These are phyloP conservation scores for Dicaeum eximium DNA, from an alignment of 2,113 vertebrate genomes.

Conservation along the genomic window DNA sequence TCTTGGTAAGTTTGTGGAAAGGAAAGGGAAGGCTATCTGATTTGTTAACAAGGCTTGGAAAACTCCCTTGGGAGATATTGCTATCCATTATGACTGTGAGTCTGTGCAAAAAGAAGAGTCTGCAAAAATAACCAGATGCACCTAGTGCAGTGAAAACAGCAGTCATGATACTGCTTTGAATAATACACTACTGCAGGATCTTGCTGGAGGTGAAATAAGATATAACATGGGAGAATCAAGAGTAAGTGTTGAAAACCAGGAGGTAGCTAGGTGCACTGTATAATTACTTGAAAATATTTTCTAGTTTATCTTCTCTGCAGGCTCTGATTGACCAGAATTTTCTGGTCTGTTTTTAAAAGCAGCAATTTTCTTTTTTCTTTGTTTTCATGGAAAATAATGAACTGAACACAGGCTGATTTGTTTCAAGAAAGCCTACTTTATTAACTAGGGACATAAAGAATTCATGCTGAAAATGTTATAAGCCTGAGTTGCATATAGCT, in stretches of 20 bases:
- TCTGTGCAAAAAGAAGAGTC: background rate
- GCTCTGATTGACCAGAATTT: background rate
- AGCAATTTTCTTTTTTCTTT: background rate
- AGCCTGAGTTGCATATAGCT: background rate
- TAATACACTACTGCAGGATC: background rate
- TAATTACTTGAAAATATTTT: background rate
- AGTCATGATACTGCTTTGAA: slow-evolving; percentile 2
- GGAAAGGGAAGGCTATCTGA: background rate
- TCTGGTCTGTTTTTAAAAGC: background rate
- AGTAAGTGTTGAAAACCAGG: background rate
- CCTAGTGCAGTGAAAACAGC: background rate
- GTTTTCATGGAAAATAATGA: slow-evolving; percentile 22
- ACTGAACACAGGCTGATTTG: background rate
- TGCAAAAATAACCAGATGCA: slow-evolving; percentile 1
- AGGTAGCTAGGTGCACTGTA: background rate
- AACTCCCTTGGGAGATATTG: background rate
- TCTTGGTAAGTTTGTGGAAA: background rate
- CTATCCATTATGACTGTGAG: background rate
- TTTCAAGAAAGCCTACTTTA: background rate
- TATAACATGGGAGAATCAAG: background rate
- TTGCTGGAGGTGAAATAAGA: slow-evolving; percentile 2
- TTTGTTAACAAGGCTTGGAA: background rate
- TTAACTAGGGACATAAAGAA: slow-evolving; percentile 40
- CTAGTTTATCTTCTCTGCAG: background rate
- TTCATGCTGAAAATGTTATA: slow-evolving; percentile 12